These are phyloP conservation scores for Cardiocondyla obscurior DNA, from an alignment of 1,140 invertebrate genomes.

Conservation along the genomic window DNA sequence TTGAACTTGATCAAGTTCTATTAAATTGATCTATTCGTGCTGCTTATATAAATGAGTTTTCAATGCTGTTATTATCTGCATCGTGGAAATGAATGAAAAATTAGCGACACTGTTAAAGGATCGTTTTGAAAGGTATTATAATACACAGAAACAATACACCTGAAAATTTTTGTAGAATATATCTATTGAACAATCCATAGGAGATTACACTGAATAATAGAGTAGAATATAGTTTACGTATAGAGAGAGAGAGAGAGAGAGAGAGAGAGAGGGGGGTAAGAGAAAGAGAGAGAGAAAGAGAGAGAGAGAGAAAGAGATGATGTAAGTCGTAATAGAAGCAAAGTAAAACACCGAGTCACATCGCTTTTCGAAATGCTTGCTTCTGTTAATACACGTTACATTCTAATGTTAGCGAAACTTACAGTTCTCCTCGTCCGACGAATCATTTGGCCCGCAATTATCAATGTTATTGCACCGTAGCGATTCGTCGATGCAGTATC, in stretches of 20 bases:
- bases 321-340: slow-evolving; percentile 43
- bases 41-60: neutral
- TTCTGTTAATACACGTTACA: slow-evolving; percentile 11
- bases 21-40: slow-evolving; percentile 23
- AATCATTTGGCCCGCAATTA: slow-evolving; percentile 92
- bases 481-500: slow-evolving; percentile 91
- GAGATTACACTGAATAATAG: slow-evolving; percentile 60
- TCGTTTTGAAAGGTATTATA: slow-evolving; percentile 46
- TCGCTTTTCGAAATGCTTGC: slow-evolving; percentile 47
- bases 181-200: slow-evolving; percentile 60
- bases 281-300: neutral
- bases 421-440: slow-evolving; percentile 93
- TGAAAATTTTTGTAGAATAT: slow-evolving; percentile 58
- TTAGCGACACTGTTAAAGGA: slow-evolving; percentile 41
- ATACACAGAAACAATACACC: slow-evolving; percentile 67
- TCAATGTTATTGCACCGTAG: slow-evolving; percentile 90
- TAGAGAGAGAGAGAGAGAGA: slow-evolving; percentile 50
- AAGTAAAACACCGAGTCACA: slow-evolving; percentile 56
- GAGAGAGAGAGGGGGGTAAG: slow-evolving; percentile 21
- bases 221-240: slow-evolving; percentile 62
- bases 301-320: slow-evolving; percentile 28
- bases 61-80: neutral
- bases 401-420: slow-evolving; percentile 83
- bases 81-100: neutral
- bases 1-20: slow-evolving; percentile 2